Conservation (phyloP, 2,888 invertebrate species). For the Gortyna flavago region DNA sequence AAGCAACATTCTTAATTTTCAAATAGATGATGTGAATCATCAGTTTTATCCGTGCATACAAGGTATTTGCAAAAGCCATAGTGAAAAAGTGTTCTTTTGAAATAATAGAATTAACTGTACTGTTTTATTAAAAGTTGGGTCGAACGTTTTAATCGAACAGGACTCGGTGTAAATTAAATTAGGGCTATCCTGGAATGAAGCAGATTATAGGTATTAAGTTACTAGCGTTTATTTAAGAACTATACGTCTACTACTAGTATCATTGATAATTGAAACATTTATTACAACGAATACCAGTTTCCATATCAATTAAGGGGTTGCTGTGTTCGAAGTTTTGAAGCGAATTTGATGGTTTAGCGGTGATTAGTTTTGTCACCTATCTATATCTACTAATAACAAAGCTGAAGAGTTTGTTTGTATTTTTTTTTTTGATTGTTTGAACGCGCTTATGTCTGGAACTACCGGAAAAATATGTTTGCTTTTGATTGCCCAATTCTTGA, state of each 20-base stretch:
- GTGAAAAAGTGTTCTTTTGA: background rate
- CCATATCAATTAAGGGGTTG: background rate
- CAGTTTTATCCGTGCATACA: background rate
- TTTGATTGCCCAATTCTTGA: no score
- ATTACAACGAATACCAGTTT: background rate
- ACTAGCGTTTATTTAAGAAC: background rate
- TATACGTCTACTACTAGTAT: background rate
- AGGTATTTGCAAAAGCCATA: background rate
- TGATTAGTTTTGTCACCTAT: background rate
- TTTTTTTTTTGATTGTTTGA: no score
- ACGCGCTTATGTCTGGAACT: no score
- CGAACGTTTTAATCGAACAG: background rate
- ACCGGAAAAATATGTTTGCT: no score
- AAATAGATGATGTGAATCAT: background rate
- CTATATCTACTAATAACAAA: background rate
- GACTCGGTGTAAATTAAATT: constrained; percentile 27
- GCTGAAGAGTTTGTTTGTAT: background rate
- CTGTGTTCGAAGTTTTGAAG: background rate
- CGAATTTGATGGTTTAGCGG: background rate
- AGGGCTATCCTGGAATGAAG: background rate
- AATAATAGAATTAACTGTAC: background rate
- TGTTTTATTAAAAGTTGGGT: constrained; percentile 29
- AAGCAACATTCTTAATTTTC: background rate
- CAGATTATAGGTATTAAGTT: constrained; percentile 15
- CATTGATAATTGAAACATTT: background rate